phyloP scores from a whole-genome alignment of 1,140 invertebrate genomes.

The Drosophila dunni region DNA sequence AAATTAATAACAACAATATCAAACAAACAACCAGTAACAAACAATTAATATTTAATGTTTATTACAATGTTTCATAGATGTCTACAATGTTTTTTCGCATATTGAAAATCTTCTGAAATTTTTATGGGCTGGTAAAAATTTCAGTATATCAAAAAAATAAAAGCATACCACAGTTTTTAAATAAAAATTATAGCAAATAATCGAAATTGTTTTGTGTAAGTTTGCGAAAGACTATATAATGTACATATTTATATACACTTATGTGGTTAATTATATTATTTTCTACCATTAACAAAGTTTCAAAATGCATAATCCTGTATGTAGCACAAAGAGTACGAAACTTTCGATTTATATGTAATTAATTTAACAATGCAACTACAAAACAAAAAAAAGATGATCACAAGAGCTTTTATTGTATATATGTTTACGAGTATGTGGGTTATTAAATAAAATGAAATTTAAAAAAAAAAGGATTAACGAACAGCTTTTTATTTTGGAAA shows the following conservation, averaged over 20 bases:
- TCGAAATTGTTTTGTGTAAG: slow-evolving; percentile 23
- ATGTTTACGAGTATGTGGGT: slow-evolving; percentile 41
- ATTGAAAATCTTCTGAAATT: slow-evolving; percentile 70
- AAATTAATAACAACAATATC: slow-evolving; percentile 27
- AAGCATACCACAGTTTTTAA: slow-evolving; percentile 29
- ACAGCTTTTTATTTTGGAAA: neutral
- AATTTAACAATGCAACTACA: slow-evolving; percentile 49
- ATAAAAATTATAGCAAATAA: neutral
- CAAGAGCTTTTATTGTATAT: slow-evolving; percentile 64
- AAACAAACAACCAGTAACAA: slow-evolving; percentile 38
- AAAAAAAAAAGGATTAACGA: slow-evolving; percentile 18
- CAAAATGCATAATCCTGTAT: slow-evolving; percentile 4
- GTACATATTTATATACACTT: slow-evolving; percentile 36
- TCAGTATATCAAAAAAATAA: slow-evolving; percentile 50
- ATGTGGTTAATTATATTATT: slow-evolving; percentile 60
- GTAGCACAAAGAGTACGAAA: slow-evolving; percentile 14
- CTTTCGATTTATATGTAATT: slow-evolving; percentile 5
- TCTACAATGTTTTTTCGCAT: slow-evolving; percentile 57
- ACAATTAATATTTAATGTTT: slow-evolving; percentile 66
- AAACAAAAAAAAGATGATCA: slow-evolving; percentile 28
- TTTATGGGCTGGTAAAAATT: slow-evolving; percentile 82
- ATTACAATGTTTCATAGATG: slow-evolving; percentile 70
- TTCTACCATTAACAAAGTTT: slow-evolving; percentile 12
- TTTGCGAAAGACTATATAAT: slow-evolving; percentile 62
- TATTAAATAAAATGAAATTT: slow-evolving; percentile 57